Evolutionary conservation across 2,113 vertebrate genomes (phyloP), one percentile per base, ranked within the genome.

Genomic region (Gambusia holbrooki): DNA sequence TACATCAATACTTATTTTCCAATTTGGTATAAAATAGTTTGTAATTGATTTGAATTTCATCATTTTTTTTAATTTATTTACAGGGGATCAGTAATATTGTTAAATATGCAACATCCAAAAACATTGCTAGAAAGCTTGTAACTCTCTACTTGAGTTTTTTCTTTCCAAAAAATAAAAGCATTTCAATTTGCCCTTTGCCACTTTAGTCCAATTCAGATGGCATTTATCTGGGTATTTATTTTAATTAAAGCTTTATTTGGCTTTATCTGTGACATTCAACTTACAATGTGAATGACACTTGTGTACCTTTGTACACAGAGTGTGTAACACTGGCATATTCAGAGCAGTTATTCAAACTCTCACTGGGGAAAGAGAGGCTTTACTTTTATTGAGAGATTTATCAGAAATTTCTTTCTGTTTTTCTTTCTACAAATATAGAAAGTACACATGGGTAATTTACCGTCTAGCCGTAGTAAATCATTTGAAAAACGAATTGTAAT

Each of bases 391-490:
- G 14, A 48, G 13, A 48, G 17, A 48, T 48, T 48, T 19, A 48
- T 19, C 45, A 48, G 45, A 48, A 48, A 48, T 48, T 45, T 45
- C 12, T 45, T 15, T 45, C 14, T 15, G 42, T 45, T 45, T 45
- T 45, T 45, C 42, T 45, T 45, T 45, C 15, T 45, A 37, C 35
- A 12, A 37, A 11, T 37, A 37, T 37, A 32, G 5, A 64, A 64
- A 45, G 27, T 84, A 67, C 63, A 73, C 69, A 33, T 37, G 35
- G 35, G 35, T 37, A 37, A 37, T 37, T 37, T 37, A 37, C 35
- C 10, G 35, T 67, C 62, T 25, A 62, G n/a, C 45, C 73, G 69
- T 10, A 68, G 67, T 68, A 77, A 87, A 87, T 19, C 1, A 48
- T 48, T 48, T 48, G 45, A 48, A 6, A 48, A 19, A 37, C 2